Evolutionary conservation across 2,797 vertebrate genomes (phyloP).

Genomic region (Falco peregrinus): DNA sequence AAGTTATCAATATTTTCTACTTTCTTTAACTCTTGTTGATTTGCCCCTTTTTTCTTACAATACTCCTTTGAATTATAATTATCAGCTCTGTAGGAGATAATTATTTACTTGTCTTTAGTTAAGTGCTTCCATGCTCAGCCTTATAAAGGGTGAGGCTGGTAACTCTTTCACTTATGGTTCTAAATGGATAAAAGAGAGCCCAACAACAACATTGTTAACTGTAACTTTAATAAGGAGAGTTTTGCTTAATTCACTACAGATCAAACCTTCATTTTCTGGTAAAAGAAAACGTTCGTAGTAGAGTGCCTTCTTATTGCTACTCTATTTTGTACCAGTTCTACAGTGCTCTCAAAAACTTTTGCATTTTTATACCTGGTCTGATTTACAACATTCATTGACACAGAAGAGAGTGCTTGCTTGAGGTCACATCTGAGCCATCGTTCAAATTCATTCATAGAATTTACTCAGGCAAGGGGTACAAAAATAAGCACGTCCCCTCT

Average conservation of each 20-base stretch:
- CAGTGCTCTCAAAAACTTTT: not conserved
- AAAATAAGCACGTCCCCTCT: not conserved
- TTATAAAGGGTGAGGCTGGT: not conserved
- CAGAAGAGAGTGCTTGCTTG: not conserved
- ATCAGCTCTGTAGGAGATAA: not conserved
- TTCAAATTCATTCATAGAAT: not conserved
- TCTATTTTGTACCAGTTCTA: not conserved
- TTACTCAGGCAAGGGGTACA: not conserved
- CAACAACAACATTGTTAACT: not conserved
- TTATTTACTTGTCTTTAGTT: not conserved
- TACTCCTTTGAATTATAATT: not conserved
- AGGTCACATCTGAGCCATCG: not conserved
- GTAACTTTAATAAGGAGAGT: not conserved
- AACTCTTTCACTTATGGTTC: not conserved
- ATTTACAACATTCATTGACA: not conserved
- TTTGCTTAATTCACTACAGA: not conserved
- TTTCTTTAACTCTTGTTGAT: not conserved
- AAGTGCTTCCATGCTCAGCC: not conserved
- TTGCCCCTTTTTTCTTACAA: not conserved
- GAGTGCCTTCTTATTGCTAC: not conserved
- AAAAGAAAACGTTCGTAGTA: not conserved
- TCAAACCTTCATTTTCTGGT: not conserved
- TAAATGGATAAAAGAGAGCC: not conserved
- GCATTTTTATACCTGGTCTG: not conserved
- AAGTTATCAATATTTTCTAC: not conserved